These are phyloP conservation scores for Hexactinellida sp. DNA, from an alignment of 37 sponge, comb jelly and placozoan genomes.

Conservation along the genomic window DNA sequence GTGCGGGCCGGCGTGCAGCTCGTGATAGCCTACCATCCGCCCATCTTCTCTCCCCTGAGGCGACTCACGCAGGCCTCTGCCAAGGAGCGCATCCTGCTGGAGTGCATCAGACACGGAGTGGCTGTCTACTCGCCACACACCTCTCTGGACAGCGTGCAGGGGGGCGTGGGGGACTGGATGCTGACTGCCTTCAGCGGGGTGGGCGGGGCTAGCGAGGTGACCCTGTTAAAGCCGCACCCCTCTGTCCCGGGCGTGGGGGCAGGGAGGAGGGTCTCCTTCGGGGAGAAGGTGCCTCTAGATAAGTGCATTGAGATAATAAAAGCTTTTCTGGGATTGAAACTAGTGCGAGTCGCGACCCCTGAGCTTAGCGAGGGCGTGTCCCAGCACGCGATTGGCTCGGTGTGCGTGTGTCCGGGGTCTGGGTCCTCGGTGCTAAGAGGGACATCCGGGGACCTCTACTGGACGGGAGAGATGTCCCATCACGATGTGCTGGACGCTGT, in stretches of 20 bases:
- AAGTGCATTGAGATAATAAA: not conserved
- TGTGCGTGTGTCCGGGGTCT: not conserved
- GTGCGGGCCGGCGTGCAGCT: constrained; percentile 15
- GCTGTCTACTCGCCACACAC: constrained; percentile 95
- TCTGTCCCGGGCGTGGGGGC: not conserved
- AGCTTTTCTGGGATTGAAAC: not conserved
- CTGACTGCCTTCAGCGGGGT: constrained; percentile 29
- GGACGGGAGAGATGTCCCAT: constrained; percentile 88
- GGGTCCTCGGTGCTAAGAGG: constrained; percentile 57
- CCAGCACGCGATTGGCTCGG: not conserved
- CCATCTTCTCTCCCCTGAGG: constrained; percentile 72
- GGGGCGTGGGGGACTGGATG: constrained; percentile 92
- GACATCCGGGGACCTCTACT: constrained; percentile 46
- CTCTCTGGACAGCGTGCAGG: constrained; percentile 47
- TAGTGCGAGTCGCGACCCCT: not conserved
- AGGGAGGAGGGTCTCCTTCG: not conserved
- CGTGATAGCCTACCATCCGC: constrained; percentile 85
- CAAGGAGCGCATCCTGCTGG: constrained; percentile 77
- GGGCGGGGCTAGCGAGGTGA: constrained; percentile 4
- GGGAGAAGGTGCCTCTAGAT: not conserved
- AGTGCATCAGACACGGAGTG: constrained; percentile 41
- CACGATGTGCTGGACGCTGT: constrained; percentile 81
- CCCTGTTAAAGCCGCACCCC: not conserved
- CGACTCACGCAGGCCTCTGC: constrained; percentile 48
- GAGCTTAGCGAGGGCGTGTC: not conserved